Conservation (phyloP, 1,140 invertebrate genomes). For the Ostrea edulis region DNA sequence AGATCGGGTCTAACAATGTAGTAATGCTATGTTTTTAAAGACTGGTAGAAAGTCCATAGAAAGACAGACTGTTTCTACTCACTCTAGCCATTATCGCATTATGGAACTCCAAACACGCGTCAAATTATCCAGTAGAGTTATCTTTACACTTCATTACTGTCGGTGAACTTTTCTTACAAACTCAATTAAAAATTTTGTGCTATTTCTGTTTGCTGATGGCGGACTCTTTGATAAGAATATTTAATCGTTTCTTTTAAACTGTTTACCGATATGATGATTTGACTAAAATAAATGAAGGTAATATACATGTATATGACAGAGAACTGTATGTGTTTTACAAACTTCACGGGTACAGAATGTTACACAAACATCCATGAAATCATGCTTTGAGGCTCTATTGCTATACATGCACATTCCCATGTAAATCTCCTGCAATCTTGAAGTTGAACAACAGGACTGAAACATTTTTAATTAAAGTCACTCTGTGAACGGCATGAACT, state of each 20-base stretch:
- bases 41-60: not conserved
- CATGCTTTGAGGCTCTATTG: no score
- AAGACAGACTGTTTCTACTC: not conserved
- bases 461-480: no score
- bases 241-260: not conserved
- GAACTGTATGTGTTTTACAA: no score
- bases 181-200: not conserved
- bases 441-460: no score
- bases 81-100: not conserved
- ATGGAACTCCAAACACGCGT: not conserved
- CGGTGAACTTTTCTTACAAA: not conserved
- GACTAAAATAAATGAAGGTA: no score
- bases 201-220: not conserved
- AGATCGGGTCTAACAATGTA: not conserved
- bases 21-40: not conserved
- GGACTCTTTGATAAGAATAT: not conserved
- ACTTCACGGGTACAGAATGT: no score
- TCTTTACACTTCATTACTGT: not conserved
- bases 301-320: no score
- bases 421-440: no score
- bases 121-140: not conserved
- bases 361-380: no score
- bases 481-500: no score
- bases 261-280: not conserved
- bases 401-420: no score